Evolutionary conservation across 2,113 vertebrate genomes (phyloP).

Genomic region (Peucedramus taeniatus): DNA sequence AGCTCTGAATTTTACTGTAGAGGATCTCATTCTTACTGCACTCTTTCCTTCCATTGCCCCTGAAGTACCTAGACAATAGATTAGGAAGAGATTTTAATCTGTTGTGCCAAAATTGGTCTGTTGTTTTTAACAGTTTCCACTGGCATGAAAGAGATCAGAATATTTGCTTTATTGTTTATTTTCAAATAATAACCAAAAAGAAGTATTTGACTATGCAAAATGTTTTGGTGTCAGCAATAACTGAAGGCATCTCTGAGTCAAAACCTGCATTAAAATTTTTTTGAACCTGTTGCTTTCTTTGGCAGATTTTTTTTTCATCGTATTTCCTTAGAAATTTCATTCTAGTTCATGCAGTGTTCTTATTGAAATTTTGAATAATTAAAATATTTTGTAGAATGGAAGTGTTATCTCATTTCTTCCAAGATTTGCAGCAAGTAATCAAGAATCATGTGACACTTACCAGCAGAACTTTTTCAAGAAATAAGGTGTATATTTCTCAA

Average conservation of each 20-base stretch:
- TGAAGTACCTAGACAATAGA: background rate
- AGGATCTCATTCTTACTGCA: background rate
- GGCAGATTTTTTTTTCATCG: background rate
- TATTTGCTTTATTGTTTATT: background rate
- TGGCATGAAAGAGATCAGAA: background rate
- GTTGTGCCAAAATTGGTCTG: background rate
- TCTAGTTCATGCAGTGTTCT: slow-evolving; percentile 18
- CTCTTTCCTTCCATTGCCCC: background rate
- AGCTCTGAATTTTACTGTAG: background rate
- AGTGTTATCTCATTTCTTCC: slow-evolving; percentile 4
- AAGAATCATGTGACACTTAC: background rate
- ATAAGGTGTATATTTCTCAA: background rate
- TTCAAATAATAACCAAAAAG: background rate
- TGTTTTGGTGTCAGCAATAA: background rate
- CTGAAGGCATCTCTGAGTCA: slow-evolving; percentile 17
- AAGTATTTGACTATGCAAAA: background rate
- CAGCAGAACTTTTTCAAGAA: slow-evolving; percentile 30
- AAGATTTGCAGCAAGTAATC: slow-evolving; percentile 12
- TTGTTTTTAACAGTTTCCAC: slow-evolving; percentile 1
- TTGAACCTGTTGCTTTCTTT: slow-evolving; percentile 14
- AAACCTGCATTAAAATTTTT: slow-evolving; percentile 7
- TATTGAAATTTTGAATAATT: slow-evolving; percentile 23
- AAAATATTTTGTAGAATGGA: background rate
- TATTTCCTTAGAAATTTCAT: slow-evolving; percentile 28
- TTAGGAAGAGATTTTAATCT: background rate